phyloP scores from a whole-genome alignment of 1,140 invertebrate genomes.

The Saccostrea glomerata region DNA sequence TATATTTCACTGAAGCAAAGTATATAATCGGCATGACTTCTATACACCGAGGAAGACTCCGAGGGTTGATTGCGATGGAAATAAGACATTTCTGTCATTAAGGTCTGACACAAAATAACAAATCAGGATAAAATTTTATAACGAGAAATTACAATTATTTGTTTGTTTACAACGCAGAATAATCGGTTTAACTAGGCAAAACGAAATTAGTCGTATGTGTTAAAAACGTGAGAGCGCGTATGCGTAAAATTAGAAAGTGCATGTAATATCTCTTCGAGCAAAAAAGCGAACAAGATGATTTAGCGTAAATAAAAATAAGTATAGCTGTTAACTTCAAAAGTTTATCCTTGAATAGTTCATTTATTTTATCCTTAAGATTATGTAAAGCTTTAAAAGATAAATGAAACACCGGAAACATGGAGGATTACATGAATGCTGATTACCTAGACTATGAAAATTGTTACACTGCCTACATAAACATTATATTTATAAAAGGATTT shows the following conservation, averaged over 20 bases:
- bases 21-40: too few species aligned
- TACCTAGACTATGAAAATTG: too few species aligned
- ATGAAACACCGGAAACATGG: too few species aligned
- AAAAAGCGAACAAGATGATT: background rate
- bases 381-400: too few species aligned
- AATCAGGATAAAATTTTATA: background rate
- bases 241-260: background rate
- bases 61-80: background rate
- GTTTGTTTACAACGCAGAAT: slow-evolving; percentile 1
- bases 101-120: background rate
- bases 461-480: too few species aligned
- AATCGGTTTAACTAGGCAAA: background rate
- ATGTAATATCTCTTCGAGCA: background rate
- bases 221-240: background rate
- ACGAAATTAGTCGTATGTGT: background rate
- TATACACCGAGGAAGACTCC: background rate
- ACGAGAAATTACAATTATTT: background rate
- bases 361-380: too few species aligned
- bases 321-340: too few species aligned
- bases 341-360: too few species aligned
- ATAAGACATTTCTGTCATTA: background rate
- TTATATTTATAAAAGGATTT: too few species aligned
- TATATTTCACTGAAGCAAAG: too few species aligned
- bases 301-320: background rate
- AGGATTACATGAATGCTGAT: too few species aligned